Evolutionary conservation across 1,140 invertebrate species (phyloP).

Genomic region (Drosophila yakuba): DNA sequence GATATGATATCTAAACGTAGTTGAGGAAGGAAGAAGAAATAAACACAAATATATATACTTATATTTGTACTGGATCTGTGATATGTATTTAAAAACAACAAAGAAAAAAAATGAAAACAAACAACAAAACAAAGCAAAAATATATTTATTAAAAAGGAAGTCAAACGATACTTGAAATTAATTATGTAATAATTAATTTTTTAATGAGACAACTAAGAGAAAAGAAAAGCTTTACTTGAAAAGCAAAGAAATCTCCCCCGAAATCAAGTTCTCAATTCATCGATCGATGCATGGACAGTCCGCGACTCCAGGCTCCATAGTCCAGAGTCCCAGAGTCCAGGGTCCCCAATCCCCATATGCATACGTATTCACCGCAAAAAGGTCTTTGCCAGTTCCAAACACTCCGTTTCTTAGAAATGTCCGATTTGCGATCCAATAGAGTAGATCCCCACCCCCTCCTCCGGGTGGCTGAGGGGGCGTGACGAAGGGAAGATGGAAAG

Average conservation of each 20-base stretch:
- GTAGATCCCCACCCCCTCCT: neutral
- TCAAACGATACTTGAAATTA: conserved; percentile 71
- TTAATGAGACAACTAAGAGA: conserved; percentile 66
- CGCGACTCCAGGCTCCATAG: neutral
- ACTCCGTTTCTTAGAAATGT: conserved; percentile 29
- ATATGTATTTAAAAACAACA: conserved; percentile 81
- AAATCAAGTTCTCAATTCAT: conserved; percentile 59
- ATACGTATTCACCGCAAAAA: conserved; percentile 37
- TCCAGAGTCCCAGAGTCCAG: conserved; percentile 4
- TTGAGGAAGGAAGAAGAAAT: conserved; percentile 52
- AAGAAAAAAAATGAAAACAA: conserved; percentile 31
- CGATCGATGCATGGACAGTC: conserved; percentile 42
- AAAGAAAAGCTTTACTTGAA: conserved; percentile 66
- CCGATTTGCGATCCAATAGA: conserved; percentile 27
- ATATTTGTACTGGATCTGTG: conserved; percentile 84
- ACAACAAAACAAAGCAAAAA: conserved; percentile 52
- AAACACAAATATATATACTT: conserved; percentile 63
- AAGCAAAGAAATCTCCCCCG: conserved; percentile 52
- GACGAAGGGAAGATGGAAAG: conserved; percentile 40
- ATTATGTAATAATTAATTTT: conserved; percentile 81
- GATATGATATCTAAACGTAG: conserved; percentile 62
- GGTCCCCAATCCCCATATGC: conserved; percentile 23
- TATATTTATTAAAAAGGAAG: conserved; percentile 57
- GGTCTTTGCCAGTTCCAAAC: conserved; percentile 22
- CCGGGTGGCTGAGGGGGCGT: conserved; percentile 10